These are phyloP conservation scores for Zaprionus inermis DNA, from an alignment of 1,140 invertebrate genomes.

Conservation along the genomic window DNA sequence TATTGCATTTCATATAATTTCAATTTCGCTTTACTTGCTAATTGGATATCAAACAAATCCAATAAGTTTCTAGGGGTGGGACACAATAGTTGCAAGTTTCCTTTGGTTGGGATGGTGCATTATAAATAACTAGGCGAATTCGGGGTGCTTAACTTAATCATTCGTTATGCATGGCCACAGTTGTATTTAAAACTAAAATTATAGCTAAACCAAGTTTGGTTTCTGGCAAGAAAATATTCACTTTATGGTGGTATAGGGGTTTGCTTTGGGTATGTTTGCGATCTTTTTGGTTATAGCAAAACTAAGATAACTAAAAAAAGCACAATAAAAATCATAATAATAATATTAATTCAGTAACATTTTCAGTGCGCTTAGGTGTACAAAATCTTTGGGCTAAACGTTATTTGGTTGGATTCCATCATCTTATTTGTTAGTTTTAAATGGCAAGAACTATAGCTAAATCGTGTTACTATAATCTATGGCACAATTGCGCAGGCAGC, in stretches of 20 bases:
- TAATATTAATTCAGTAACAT: conserved; percentile 40
- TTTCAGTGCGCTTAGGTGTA: conserved; percentile 35
- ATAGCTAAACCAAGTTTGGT: conserved; percentile 28
- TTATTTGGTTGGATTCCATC: conserved; percentile 56
- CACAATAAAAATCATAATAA: conserved; percentile 2
- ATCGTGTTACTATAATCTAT: conserved; percentile 55
- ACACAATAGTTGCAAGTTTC: not conserved
- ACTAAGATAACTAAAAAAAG: conserved; percentile 36
- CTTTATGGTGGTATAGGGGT: conserved; percentile 17
- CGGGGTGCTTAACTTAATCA: not conserved
- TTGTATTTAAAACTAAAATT: conserved; percentile 30
- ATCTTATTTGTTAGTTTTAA: conserved; percentile 48
- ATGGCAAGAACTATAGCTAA: conserved; percentile 76
- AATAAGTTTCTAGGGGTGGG: not conserved
- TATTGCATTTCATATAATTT: conserved; percentile 1
- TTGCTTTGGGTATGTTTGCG: conserved; percentile 15
- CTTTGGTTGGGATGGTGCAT: not conserved
- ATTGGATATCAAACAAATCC: conserved; percentile 3
- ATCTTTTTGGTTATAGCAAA: conserved; percentile 58
- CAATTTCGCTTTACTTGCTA: conserved; percentile 37
- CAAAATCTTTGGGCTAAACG: conserved; percentile 65
- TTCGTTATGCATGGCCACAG: conserved; percentile 62
- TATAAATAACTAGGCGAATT: too few species aligned
- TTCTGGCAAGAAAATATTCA: conserved; percentile 24
- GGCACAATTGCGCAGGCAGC: conserved; percentile 51